phyloP scores from a whole-genome alignment of 1,140 invertebrate genomes.

The Ylistrum balloti region DNA sequence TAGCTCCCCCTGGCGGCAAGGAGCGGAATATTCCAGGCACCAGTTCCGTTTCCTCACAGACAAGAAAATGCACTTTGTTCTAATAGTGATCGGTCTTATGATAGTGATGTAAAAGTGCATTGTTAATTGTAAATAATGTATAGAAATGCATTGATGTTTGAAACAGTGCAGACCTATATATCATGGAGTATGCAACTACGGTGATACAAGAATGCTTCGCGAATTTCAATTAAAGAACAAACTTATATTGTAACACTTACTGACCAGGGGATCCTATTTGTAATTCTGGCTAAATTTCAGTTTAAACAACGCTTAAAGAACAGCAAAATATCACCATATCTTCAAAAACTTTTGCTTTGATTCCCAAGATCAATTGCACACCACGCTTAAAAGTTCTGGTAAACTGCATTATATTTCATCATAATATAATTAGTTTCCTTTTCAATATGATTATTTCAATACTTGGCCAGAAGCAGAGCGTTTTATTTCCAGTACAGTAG shows the following conservation, averaged over 20 bases:
- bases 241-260: background rate
- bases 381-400: background rate
- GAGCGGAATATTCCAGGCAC: background rate
- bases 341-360: background rate
- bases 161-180: slow-evolving; percentile 17
- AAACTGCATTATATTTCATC: background rate
- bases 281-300: background rate
- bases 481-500: background rate
- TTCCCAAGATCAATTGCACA: background rate
- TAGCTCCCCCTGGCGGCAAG: background rate
- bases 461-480: background rate
- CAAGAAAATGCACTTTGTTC: background rate
- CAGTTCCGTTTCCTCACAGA: background rate
- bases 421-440: background rate
- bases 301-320: background rate
- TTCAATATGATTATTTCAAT: background rate
- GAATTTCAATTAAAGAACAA: background rate
- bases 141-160: background rate
- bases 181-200: background rate
- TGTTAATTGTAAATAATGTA: slow-evolving; percentile 32
- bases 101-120: background rate
- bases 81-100: background rate
- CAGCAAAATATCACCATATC: background rate
- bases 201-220: background rate
- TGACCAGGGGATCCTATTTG: background rate